A percentile compares a stretch with the other conserved stretches of the same genome.
These are phyloP conservation scores for Oxytorus armatus DNA, from an alignment of 2,888 invertebrate species.

Conservation along the genomic window DNA sequence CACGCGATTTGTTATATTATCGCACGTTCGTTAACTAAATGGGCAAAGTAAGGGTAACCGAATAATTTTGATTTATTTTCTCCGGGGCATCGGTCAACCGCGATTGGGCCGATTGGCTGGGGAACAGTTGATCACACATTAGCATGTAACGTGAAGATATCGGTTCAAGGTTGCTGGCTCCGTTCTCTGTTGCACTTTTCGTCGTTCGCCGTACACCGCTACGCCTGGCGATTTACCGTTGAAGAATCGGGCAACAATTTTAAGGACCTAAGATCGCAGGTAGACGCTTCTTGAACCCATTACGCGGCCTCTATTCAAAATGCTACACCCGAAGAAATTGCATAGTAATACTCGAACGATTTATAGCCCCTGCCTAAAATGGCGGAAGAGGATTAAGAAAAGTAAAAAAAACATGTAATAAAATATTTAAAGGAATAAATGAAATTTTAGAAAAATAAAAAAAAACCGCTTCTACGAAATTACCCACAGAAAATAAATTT, in stretches of 20 bases:
- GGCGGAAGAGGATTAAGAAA: not conserved
- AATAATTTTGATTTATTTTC: conserved; percentile 55
- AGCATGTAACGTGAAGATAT: conserved; percentile 71
- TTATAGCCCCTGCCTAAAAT: not conserved
- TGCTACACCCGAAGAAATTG: conserved; percentile 17
- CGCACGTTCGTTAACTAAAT: too few relatives aligned
- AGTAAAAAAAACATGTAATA: not conserved
- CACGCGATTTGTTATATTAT: too few relatives aligned
- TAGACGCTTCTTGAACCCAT: conserved; percentile 53
- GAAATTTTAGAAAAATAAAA: too few relatives aligned
- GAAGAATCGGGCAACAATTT: conserved; percentile 48
- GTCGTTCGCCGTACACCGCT: not conserved
- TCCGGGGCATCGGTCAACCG: conserved; percentile 49
- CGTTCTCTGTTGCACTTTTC: conserved; percentile 19
- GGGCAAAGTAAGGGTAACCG: too few relatives aligned
- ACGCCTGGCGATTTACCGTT: conserved; percentile 12
- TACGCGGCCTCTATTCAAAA: conserved; percentile 49
- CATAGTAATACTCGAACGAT: not conserved
- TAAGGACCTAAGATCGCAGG: conserved; percentile 51
- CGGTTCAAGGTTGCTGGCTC: conserved; percentile 47
- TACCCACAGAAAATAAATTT: too few relatives aligned
- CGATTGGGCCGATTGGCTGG: not conserved
- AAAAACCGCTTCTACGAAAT: too few relatives aligned
- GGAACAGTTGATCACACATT: conserved; percentile 62
- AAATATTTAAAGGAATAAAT: too few relatives aligned